Conservation (phyloP, 2,888 invertebrate species). For the Furcula furcula region DNA sequence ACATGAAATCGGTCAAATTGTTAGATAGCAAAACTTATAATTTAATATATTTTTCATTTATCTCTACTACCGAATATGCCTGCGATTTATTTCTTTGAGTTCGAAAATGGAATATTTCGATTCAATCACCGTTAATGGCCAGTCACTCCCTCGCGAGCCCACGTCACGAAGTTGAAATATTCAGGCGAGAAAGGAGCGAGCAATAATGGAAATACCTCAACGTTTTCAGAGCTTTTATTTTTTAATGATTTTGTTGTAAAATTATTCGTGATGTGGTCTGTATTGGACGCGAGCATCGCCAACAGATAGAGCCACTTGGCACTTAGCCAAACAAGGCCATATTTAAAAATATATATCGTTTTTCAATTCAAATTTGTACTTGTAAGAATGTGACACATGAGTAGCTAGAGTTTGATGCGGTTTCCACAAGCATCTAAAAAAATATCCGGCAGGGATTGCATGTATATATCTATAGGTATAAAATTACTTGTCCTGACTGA, state of each 20-base stretch:
- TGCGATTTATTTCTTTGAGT: too few relatives aligned
- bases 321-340: background rate
- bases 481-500: too few relatives aligned
- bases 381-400: too few relatives aligned
- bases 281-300: background rate
- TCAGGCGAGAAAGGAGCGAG: background rate
- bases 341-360: conserved; percentile 2
- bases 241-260: conserved; percentile 1
- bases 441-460: too few relatives aligned
- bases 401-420: too few relatives aligned
- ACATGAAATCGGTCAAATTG: too few relatives aligned
- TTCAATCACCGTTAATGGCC: background rate
- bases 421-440: too few relatives aligned
- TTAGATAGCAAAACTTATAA: too few relatives aligned
- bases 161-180: background rate
- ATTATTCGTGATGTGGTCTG: conserved; percentile 1
- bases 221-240: background rate
- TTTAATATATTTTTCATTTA: too few relatives aligned
- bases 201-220: background rate
- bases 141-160: background rate
- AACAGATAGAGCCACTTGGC: conserved; percentile 2
- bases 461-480: too few relatives aligned
- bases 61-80: too few relatives aligned
- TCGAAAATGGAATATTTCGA: background rate
- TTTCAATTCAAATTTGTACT: too few relatives aligned